A percentile compares a stretch with the other conserved stretches of the same genome.
Evolutionary conservation across 2,797 vertebrate species (phyloP).

Genomic region (Lemur catta): DNA sequence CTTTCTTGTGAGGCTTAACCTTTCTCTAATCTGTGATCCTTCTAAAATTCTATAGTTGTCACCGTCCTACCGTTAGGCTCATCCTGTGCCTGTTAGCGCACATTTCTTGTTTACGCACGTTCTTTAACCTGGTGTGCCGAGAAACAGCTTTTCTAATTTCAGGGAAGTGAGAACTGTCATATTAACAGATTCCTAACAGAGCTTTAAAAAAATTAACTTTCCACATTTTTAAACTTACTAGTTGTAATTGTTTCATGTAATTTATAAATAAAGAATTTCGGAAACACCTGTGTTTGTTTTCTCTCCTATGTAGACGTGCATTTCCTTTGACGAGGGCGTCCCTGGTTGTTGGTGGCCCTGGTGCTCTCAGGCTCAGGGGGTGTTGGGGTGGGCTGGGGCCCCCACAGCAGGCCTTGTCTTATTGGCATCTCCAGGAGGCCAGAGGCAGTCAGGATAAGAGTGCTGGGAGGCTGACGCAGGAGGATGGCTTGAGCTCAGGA

Average conservation of each 20-base stretch:
- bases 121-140: neutral
- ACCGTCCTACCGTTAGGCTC: neutral
- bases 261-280: conserved; percentile 50
- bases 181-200: neutral
- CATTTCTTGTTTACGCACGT: neutral
- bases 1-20: neutral
- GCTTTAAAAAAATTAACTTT: neutral
- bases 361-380: neutral
- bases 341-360: no score
- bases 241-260: conserved; percentile 11
- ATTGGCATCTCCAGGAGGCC: neutral
- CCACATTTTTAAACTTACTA: neutral
- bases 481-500: no score
- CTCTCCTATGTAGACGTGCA: neutral
- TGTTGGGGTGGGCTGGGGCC: no score
- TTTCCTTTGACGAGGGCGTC: neutral
- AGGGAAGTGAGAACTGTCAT: neutral
- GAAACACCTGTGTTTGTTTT: neutral
- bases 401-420: neutral
- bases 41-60: neutral
- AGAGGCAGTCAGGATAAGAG: no score
- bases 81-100: neutral
- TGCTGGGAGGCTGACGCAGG: no score
- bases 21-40: neutral
- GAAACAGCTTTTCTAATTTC: neutral